A percentile compares a stretch with the other conserved stretches of the same genome.
Conservation (phyloP, 2,888 invertebrate genomes). For the Sphecodes monilicornis region DNA sequence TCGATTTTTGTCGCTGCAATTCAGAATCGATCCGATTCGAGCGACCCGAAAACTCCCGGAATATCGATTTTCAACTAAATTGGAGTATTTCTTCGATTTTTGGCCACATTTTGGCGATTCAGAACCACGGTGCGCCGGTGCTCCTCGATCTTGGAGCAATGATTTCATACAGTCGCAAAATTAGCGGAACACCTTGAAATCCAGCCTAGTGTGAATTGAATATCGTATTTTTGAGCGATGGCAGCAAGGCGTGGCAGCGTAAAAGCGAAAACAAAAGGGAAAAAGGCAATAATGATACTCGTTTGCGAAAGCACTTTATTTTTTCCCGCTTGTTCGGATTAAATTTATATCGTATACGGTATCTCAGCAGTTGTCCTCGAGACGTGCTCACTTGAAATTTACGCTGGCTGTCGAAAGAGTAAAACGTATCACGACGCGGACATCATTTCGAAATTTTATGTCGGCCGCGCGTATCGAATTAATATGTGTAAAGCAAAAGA, state of each 20-base stretch:
- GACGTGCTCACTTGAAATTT: slow-evolving; percentile 14
- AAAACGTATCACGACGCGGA: neutral
- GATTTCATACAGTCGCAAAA: slow-evolving; percentile 1
- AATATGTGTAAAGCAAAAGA: neutral
- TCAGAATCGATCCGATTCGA: no score
- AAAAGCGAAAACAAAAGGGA: neutral
- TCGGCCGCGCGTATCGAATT: neutral
- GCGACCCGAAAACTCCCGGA: no score
- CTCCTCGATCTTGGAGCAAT: neutral
- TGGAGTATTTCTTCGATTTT: no score
- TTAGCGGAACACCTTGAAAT: slow-evolving; percentile 35
- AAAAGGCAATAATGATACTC: neutral
- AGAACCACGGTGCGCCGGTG: no score
- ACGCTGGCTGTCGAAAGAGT: neutral
- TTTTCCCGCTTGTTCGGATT: slow-evolving; percentile 5
- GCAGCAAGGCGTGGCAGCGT: slow-evolving; percentile 13
- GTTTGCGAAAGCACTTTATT: slow-evolving; percentile 8
- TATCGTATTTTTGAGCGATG: slow-evolving; percentile 28
- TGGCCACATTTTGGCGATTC: no score
- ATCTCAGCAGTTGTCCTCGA: slow-evolving; percentile 24
- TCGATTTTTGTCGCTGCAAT: no score
- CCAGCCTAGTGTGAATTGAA: slow-evolving; percentile 12
- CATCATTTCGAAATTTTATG: slow-evolving; percentile 3
- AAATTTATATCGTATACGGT: slow-evolving; percentile 15
- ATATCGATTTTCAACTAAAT: no score